Evolutionary conservation across 2,797 vertebrate species (phyloP).

Genomic region (Agapornis canus): DNA sequence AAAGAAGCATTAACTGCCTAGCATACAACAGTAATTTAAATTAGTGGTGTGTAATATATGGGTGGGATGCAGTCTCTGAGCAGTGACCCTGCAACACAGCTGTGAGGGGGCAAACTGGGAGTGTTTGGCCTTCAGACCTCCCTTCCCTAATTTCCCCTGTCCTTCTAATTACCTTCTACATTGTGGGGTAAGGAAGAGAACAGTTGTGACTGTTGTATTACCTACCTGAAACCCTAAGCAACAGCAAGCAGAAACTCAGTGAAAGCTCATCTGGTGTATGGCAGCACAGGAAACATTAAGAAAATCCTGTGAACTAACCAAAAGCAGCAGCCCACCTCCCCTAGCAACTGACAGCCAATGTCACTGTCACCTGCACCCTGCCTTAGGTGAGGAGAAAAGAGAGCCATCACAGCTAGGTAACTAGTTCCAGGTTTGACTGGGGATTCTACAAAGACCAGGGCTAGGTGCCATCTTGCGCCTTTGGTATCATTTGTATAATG

Average conservation of each 20-base stretch:
- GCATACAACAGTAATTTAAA: not conserved
- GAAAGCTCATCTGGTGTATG: accelerated
- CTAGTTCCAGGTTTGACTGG: not conserved
- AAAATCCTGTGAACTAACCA: not conserved
- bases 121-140: not conserved
- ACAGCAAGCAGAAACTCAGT: not conserved
- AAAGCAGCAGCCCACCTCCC: not conserved
- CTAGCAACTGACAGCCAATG: not conserved
- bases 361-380: not conserved
- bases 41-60: not conserved
- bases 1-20: conserved; percentile 6
- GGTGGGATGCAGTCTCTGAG: not conserved
- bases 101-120: not conserved
- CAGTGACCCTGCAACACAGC: not conserved
- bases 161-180: not conserved
- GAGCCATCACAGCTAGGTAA: not conserved
- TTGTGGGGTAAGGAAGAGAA: not conserved
- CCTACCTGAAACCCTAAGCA: not conserved
- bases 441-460: not conserved
- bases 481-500: not conserved
- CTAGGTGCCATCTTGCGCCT: not conserved
- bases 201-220: not conserved
- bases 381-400: not conserved
- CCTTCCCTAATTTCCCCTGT: not conserved
- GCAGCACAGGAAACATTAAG: not conserved